Percentiles rank a stretch among this genome's conserved stretches.
phyloP scores from a whole-genome alignment of 30 jellyfish, hydroid and myxozoan genomes.

The Aurelia sp. region DNA sequence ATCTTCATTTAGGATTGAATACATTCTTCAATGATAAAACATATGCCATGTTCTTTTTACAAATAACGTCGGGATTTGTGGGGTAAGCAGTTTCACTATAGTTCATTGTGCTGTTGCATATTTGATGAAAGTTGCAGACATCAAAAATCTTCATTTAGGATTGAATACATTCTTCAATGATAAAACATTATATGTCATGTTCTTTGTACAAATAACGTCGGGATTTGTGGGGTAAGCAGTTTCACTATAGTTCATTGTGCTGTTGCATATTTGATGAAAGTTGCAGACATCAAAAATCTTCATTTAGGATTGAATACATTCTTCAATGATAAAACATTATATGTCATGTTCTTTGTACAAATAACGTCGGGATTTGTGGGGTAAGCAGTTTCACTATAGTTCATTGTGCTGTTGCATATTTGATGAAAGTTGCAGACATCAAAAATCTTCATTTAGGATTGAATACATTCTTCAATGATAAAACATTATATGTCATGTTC shows the following conservation, averaged over 20 bases:
- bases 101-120: constrained; percentile 79
- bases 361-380: constrained; percentile 83
- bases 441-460: constrained; percentile 56
- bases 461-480: constrained; percentile 41
- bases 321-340: constrained; percentile 55
- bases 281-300: constrained; percentile 63
- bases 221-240: constrained; percentile 78
- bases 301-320: constrained; percentile 59
- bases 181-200: constrained; percentile 73
- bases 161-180: constrained; percentile 48
- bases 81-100: constrained; percentile 71
- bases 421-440: constrained; percentile 83
- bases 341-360: constrained; percentile 81
- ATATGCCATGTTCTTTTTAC: constrained; percentile 77
- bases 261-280: constrained; percentile 81
- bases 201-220: constrained; percentile 73
- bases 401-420: constrained; percentile 79
- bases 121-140: constrained; percentile 83
- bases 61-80: constrained; percentile 73
- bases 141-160: constrained; percentile 55
- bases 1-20: constrained; percentile 52
- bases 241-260: no score
- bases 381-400: constrained; percentile 27
- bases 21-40: constrained; percentile 55
- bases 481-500: constrained; percentile 76